Evolutionary conservation across 2,113 vertebrate genomes (phyloP).

Genomic region (Cathartes aura): DNA sequence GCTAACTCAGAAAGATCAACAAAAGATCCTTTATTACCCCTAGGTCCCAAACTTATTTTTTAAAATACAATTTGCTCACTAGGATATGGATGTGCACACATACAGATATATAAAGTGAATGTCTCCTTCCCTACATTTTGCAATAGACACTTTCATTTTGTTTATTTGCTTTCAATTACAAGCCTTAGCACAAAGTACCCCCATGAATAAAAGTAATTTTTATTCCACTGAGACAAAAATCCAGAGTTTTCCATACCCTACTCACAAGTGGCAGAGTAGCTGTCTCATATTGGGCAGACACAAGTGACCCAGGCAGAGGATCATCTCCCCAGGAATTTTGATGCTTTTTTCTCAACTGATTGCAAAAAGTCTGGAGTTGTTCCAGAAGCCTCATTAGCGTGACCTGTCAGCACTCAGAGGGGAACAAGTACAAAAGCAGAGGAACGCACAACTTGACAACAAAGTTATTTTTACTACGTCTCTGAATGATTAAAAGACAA

Average conservation of each 20-base stretch:
- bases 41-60: neutral
- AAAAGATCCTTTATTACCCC: neutral
- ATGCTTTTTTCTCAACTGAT: neutral
- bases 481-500: slow-evolving; percentile 26
- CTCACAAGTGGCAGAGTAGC: neutral
- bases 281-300: neutral
- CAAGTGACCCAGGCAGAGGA: neutral
- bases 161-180: neutral
- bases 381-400: slow-evolving; percentile 43
- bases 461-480: slow-evolving; percentile 11
- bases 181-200: neutral
- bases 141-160: neutral
- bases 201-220: neutral
- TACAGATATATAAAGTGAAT: neutral
- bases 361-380: neutral
- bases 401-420: neutral
- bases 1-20: neutral
- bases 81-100: neutral
- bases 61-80: neutral
- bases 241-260: neutral
- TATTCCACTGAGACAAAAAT: neutral
- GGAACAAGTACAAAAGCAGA: slow-evolving; percentile 3
- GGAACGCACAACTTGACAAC: neutral
- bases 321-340: neutral
- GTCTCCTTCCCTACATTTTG: neutral